Conservation (phyloP, 1,140 invertebrate genomes). For the Orussus abietinus region DNA sequence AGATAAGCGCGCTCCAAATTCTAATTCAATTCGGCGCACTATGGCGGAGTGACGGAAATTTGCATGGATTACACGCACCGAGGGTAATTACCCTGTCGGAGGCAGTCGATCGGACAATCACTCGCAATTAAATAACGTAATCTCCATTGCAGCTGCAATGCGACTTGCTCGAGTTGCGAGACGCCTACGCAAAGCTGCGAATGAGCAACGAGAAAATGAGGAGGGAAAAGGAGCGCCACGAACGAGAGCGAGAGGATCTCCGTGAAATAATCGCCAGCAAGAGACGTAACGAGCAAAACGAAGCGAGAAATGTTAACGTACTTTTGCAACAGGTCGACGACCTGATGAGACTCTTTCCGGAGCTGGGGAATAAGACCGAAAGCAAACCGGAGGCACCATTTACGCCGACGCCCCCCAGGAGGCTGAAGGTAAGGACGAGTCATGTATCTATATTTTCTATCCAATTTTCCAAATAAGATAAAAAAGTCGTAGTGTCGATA, state of each 20-base stretch:
- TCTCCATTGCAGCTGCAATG: slow-evolving; percentile 66
- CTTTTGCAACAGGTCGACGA: slow-evolving; percentile 77
- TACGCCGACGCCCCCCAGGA: slow-evolving; percentile 58
- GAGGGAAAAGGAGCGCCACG: slow-evolving; percentile 79
- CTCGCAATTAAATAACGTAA: too few species aligned
- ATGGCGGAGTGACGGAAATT: too few species aligned
- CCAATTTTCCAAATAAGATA: too few species aligned
- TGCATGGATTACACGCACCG: too few species aligned
- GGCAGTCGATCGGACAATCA: too few species aligned
- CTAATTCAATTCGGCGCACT: too few species aligned
- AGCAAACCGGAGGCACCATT: slow-evolving; percentile 35
- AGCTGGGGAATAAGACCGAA: slow-evolving; percentile 49
- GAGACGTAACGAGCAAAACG: slow-evolving; percentile 58
- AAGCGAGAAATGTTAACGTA: slow-evolving; percentile 63
- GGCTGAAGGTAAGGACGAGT: slow-evolving; percentile 51
- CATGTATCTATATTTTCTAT: too few species aligned
- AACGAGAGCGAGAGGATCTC: slow-evolving; percentile 75
- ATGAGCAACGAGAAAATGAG: slow-evolving; percentile 89
- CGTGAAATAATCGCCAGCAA: slow-evolving; percentile 52
- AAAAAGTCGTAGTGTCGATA: too few species aligned
- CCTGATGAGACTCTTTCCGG: slow-evolving; percentile 68
- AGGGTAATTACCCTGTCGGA: too few species aligned
- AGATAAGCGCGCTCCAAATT: too few species aligned
- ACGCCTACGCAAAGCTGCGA: slow-evolving; percentile 85
- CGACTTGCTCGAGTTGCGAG: slow-evolving; percentile 80